Conservation (phyloP, 2,888 invertebrate species). For the Rhorus exstirpatorius region DNA sequence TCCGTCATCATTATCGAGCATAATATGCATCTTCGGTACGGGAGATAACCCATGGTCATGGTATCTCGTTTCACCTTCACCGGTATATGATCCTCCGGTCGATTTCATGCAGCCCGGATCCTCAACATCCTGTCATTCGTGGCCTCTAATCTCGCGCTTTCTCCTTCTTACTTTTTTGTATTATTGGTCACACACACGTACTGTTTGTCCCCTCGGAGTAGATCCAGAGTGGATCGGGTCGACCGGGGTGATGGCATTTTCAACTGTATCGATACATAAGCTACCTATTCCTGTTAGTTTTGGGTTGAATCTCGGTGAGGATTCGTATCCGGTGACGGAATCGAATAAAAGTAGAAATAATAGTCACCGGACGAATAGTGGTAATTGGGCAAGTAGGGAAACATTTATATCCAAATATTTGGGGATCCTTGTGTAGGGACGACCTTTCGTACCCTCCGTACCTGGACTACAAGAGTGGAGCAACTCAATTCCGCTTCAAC, state of each 20-base stretch:
- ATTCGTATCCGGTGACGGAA: too few species aligned
- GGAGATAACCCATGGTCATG: conserved; percentile 74
- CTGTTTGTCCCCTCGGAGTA: not conserved
- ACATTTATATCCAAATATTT: too few species aligned
- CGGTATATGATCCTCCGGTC: conserved; percentile 33
- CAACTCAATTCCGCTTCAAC: not conserved
- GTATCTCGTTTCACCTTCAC: conserved; percentile 71
- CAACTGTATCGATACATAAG: too few species aligned
- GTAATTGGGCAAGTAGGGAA: too few species aligned
- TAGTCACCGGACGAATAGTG: too few species aligned
- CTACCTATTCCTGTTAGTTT: too few species aligned
- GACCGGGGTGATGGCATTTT: too few species aligned
- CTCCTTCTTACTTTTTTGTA: not conserved
- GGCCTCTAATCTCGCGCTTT: not conserved
- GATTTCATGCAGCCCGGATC: conserved; percentile 37
- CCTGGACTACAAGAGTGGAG: not conserved
- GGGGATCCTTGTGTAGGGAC: too few species aligned
- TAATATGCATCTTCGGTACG: conserved; percentile 80
- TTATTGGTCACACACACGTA: not conserved
- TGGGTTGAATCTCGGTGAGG: too few species aligned
- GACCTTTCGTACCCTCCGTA: not conserved
- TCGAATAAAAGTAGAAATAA: too few species aligned
- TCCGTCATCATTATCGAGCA: conserved; percentile 83
- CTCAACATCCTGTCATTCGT: not conserved
- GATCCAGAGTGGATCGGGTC: too few species aligned